Conservation (phyloP, 2,113 vertebrate species). For the Lampris megalopsis region DNA sequence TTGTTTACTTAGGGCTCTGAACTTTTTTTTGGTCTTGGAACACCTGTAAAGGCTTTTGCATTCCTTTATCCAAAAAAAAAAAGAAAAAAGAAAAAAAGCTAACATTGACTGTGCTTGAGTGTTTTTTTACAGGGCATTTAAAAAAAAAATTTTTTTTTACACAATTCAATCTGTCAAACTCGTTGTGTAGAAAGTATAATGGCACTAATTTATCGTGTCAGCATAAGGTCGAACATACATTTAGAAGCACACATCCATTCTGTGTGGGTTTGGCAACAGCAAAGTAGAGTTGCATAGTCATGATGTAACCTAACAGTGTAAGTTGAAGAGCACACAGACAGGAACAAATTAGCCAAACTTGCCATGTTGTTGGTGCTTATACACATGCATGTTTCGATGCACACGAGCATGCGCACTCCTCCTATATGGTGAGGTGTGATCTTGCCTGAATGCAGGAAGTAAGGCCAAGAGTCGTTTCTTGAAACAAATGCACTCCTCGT, state of each 20-base stretch:
- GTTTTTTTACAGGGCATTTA: too few relatives aligned
- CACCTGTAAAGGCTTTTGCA: constrained; percentile 1
- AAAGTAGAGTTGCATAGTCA: constrained; percentile 24
- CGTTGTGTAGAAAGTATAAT: constrained; percentile 27
- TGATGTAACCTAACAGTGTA: constrained; percentile 24
- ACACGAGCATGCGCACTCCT: too few relatives aligned
- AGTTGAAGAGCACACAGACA: constrained; percentile 48
- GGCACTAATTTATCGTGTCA: constrained; percentile 24
- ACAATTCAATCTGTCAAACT: constrained; percentile 11
- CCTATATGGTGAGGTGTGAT: constrained; percentile 24
- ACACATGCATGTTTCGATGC: not conserved
- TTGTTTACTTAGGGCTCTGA: not conserved
- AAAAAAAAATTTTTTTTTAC: not conserved
- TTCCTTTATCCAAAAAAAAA: constrained; percentile 13
- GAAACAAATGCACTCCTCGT: constrained; percentile 17
- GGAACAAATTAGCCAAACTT: constrained; percentile 48
- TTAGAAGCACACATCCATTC: constrained; percentile 45
- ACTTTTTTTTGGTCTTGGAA: constrained; percentile 19
- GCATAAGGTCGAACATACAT: constrained; percentile 59
- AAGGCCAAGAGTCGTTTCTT: constrained; percentile 29
- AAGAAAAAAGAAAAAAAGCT: too few relatives aligned
- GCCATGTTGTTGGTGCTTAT: constrained; percentile 4
- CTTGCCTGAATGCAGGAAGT: constrained; percentile 44
- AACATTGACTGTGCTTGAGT: too few relatives aligned
- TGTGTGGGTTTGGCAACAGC: constrained; percentile 23